Evolutionary conservation across 2,888 invertebrate genomes (phyloP), one percentile per base, ranked within the genome.

Genomic region (Volucella bombylans): DNA sequence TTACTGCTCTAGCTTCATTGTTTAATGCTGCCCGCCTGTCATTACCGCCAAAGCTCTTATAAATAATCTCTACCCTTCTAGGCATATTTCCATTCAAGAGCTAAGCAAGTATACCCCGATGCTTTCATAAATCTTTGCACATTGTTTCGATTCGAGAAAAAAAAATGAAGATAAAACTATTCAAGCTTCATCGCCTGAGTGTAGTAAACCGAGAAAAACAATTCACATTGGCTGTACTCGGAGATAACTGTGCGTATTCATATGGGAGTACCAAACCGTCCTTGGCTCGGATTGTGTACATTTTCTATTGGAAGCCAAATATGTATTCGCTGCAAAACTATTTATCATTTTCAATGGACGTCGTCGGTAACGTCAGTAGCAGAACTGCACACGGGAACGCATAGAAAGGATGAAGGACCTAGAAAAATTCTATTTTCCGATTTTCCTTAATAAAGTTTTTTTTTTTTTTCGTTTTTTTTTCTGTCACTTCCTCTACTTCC

Each of bases 111-210:
- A 83, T 76, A 52, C 79, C 59, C 65, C 47, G 59, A 69, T 80
- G 69, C 79, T 83, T 83, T 81, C 85, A 85, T 85, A 85, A 81
- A 81, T 85, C 85, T 85, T 77, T 81, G 67, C 85, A 77, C 81
- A 73, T 85, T 85, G 81, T 81, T 77, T 72, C 23, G 47, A 31
- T 31, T 31, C 31, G 31, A 31, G 6, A 31, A 31, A 31, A 11
- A 43, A 65, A 23, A 49, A 71, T 45, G 18, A 43, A 73, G 64
- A 62, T 55, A 62, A 59, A 65, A 18, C 71, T 80, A 83, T 80
- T 83, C 71, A 83, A 80, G 80, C 80, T 80, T 83, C 80, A 83
- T 74, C 80, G 83, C 79, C 82, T 74, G 47, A 45, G 18, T 55
- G 52, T 18, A n/a, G 74, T 43, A 62, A 67, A 73, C 64, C 73